phyloP scores from a whole-genome alignment of 2,888 invertebrate genomes.

The Exephanes ischioxanthus region DNA sequence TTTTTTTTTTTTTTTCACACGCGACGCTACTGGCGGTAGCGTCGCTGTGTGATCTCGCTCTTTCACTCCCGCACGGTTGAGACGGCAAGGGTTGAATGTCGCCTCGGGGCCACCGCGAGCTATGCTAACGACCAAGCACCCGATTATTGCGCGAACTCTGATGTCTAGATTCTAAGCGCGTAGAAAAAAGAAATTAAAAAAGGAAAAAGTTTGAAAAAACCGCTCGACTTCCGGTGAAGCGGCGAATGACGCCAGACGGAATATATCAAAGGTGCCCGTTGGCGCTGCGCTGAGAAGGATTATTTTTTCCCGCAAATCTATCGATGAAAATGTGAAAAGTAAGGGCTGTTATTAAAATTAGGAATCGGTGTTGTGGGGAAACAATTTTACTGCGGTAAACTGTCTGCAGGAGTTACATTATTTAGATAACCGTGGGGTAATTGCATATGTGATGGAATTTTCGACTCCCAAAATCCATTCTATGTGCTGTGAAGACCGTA shows the following conservation, averaged over 20 bases:
- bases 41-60: constrained; percentile 54
- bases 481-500: no score
- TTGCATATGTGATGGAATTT: no score
- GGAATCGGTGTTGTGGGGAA: no score
- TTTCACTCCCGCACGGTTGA: constrained; percentile 63
- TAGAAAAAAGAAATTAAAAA: neutral
- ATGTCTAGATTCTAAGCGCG: constrained; percentile 29
- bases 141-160: constrained; percentile 71
- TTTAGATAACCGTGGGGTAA: no score
- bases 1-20: constrained; percentile 39
- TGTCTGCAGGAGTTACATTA: no score
- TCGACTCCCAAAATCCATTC: no score
- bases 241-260: constrained; percentile 3
- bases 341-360: neutral
- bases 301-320: neutral
- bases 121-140: constrained; percentile 75
- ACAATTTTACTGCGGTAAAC: no score
- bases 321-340: neutral
- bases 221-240: constrained; percentile 58
- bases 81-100: constrained; percentile 78
- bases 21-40: constrained; percentile 35
- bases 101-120: constrained; percentile 76
- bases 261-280: neutral
- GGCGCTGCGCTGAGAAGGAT: neutral
- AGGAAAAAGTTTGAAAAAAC: neutral